phyloP scores from a whole-genome alignment of 2,888 invertebrate species.

The Leucania comma region DNA sequence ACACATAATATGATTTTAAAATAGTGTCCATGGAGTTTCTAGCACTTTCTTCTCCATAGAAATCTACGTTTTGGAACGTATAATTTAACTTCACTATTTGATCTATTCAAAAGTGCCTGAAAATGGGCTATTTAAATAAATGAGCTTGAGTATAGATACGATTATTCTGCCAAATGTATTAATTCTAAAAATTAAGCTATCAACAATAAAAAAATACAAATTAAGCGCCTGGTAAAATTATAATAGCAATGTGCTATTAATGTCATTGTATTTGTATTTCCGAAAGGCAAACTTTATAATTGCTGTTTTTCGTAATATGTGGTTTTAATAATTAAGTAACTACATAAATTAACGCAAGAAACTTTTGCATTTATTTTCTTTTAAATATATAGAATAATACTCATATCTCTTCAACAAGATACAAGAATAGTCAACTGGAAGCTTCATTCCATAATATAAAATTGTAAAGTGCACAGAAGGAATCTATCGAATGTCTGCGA shows the following conservation, averaged over 20 bases:
- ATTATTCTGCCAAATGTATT: not conserved
- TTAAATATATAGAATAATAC: not conserved
- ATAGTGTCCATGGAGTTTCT: too few species aligned
- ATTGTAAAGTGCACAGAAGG: conserved; percentile 21
- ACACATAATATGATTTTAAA: too few species aligned
- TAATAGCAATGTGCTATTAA: not conserved
- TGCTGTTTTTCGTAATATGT: not conserved
- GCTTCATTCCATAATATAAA: conserved; percentile 13
- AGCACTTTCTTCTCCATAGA: too few species aligned
- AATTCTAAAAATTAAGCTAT: too few species aligned
- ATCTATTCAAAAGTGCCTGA: too few species aligned
- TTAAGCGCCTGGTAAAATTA: not conserved
- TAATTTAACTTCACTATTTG: too few species aligned
- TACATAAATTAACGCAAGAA: not conserved
- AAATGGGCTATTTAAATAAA: too few species aligned
- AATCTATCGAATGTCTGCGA: conserved; percentile 33
- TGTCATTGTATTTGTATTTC: not conserved
- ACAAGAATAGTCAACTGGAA: conserved; percentile 3
- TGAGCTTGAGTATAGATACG: not conserved
- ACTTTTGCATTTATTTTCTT: not conserved
- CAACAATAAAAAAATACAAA: too few species aligned
- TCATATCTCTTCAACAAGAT: not conserved
- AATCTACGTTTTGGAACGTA: too few species aligned
- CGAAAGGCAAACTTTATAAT: not conserved
- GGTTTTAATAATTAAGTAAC: too few species aligned